Conservation (phyloP, 2,888 invertebrate genomes). For the Caenorhabditis sp. region DNA sequence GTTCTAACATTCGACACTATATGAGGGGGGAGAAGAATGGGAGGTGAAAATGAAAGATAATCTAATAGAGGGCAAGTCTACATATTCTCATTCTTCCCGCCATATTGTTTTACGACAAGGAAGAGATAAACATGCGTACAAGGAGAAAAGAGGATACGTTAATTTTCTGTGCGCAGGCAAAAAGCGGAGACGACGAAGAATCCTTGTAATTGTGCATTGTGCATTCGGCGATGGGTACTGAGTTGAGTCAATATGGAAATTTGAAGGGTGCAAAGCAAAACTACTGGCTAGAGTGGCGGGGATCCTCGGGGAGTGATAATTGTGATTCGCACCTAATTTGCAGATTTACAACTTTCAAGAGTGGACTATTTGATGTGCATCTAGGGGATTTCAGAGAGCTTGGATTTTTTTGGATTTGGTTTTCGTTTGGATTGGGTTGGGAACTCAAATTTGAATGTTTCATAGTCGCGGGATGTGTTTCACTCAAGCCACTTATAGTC, state of each 20-base stretch:
- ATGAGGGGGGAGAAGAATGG: background rate
- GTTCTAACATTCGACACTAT: slow-evolving; percentile 53
- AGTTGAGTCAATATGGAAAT: slow-evolving; percentile 36
- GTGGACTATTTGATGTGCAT: slow-evolving; percentile 38
- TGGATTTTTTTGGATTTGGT: slow-evolving; percentile 28
- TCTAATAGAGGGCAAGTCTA: slow-evolving; percentile 48
- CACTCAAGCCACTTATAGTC: no score
- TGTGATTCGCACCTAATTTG: slow-evolving; percentile 66
- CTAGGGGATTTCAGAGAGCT: slow-evolving; percentile 42
- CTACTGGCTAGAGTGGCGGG: background rate
- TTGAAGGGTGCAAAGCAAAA: slow-evolving; percentile 25
- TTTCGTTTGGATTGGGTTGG: background rate
- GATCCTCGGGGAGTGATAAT: slow-evolving; percentile 61
- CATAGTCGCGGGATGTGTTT: background rate
- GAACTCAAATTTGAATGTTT: background rate
- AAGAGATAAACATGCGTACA: slow-evolving; percentile 16
- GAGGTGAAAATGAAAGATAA: slow-evolving; percentile 48
- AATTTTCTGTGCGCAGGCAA: slow-evolving; percentile 32
- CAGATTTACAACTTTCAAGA: slow-evolving; percentile 60
- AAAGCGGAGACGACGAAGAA: slow-evolving; percentile 28
- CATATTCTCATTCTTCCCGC: slow-evolving; percentile 29
- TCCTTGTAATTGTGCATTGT: slow-evolving; percentile 32
- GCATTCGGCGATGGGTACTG: no score
- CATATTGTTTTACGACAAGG: slow-evolving; percentile 44
- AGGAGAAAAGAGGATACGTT: background rate